phyloP scores from a whole-genome alignment of 2,888 invertebrate genomes.

The Eupithecia subumbrata region DNA sequence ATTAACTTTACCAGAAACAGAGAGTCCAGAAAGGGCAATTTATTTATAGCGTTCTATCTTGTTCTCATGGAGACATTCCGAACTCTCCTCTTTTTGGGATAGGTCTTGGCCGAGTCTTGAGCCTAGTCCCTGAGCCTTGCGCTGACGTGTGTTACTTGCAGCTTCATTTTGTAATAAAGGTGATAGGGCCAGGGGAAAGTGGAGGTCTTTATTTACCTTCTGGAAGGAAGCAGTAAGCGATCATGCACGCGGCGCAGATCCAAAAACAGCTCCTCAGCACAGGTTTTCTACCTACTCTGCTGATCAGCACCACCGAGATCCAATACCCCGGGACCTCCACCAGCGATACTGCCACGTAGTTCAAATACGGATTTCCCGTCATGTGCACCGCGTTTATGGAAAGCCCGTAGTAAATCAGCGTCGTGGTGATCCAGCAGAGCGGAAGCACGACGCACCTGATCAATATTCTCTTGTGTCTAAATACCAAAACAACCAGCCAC shows the following conservation, averaged over 20 bases:
- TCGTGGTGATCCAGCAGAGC: slow-evolving; percentile 86
- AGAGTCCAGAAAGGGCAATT: no score
- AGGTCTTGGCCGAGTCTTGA: background rate
- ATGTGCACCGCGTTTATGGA: slow-evolving; percentile 85
- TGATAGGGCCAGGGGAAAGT: background rate
- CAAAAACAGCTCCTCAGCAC: slow-evolving; percentile 81
- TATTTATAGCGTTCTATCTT: no score
- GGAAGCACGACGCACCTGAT: slow-evolving; percentile 61
- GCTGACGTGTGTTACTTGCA: background rate
- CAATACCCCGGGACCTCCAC: slow-evolving; percentile 89
- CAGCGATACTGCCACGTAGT: slow-evolving; percentile 84
- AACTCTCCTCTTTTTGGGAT: background rate
- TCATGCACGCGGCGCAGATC: slow-evolving; percentile 70
- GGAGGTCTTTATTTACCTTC: slow-evolving; percentile 56
- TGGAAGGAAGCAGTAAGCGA: slow-evolving; percentile 67
- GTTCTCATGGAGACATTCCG: background rate
- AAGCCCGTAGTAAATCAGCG: slow-evolving; percentile 86
- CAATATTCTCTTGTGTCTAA: slow-evolving; percentile 59
- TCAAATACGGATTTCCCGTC: slow-evolving; percentile 85
- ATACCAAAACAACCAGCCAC: slow-evolving; percentile 64
- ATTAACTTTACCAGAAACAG: no score
- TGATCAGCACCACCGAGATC: slow-evolving; percentile 81
- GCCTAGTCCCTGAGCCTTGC: no score
- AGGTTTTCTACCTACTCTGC: slow-evolving; percentile 80
- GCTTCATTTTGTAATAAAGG: background rate